Base-by-base conservation (phyloP, 37 sponge, comb jelly and placozoan species). In the Cliona cf. orientalis region DNA sequence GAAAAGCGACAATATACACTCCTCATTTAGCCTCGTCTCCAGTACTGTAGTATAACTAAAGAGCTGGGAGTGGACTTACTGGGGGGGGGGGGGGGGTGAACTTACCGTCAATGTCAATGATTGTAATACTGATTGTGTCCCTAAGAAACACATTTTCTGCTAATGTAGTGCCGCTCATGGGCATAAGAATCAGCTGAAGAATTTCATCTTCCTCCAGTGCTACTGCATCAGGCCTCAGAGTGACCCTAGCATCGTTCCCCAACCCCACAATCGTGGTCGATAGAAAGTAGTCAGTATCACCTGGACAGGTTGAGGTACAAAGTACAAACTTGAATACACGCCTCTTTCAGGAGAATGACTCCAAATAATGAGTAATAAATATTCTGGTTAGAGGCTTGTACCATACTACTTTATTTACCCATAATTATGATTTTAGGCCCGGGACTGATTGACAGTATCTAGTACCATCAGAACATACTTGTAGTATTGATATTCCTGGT, bases 71-170 rank as follows among this genome's bases (percentile, higher is more conserved):
- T 7, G 17, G 17, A 49, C 14, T 17, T 49, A 49, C 14, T 61
- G 5, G 22, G 63, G 5, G 5, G 28, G 23, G 63, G 7, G 6
- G 63, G 26, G 7, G 17, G 23, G 12, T 12, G 28, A 7, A 11
- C n/a, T 61, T 61, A 61, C 63, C 63, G 23, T 61, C 63, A 26
- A 21, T 61, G 28, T 61, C 63, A 6, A n/a, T 11, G 63, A 61
- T 61, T 11, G 63, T 61, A 22, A 61, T 5, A 6, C n/a, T 5
- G 28, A 61, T 26, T 61, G 63, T 61, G 28, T 61, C 63, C 63
- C 7, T 21, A 26, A 61, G 63, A 6, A 61, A 26, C 63, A 25
- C 63, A 22, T 61, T 61, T 6, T 21, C 26, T 11, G 17, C 26
- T 49, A 49, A 17, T 11, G 53, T 49, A 14, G 14, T 19, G 9